Evolutionary conservation across 2,888 invertebrate genomes (phyloP).

Genomic region (Nebria brevicollis): DNA sequence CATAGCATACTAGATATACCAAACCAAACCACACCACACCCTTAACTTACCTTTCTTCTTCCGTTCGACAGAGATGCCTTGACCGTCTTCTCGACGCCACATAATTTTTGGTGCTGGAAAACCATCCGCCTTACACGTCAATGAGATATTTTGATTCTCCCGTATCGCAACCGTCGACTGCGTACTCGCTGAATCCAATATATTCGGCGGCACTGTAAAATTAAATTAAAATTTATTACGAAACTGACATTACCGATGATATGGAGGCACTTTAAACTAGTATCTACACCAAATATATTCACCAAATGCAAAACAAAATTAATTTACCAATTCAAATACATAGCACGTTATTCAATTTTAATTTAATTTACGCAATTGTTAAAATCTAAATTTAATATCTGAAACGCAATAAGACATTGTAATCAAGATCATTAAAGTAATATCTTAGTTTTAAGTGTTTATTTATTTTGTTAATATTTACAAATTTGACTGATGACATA

Average conservation of each 20-base stretch:
- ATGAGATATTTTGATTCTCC: slow-evolving; percentile 93
- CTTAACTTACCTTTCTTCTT: slow-evolving; percentile 81
- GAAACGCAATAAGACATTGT: too few species aligned
- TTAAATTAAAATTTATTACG: neutral
- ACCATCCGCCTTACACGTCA: slow-evolving; percentile 91
- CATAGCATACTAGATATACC: slow-evolving; percentile 29
- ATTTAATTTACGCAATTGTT: too few species aligned
- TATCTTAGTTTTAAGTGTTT: too few species aligned
- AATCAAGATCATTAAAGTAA: too few species aligned
- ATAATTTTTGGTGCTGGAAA: slow-evolving; percentile 92
- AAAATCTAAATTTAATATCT: too few species aligned
- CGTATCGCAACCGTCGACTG: slow-evolving; percentile 91
- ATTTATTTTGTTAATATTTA: too few species aligned
- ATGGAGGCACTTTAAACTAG: too few species aligned
- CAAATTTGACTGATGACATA: too few species aligned
- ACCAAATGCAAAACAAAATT: too few species aligned
- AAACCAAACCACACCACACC: slow-evolving; percentile 31
- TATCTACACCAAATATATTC: too few species aligned
- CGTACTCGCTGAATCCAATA: slow-evolving; percentile 89
- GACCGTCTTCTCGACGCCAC: slow-evolving; percentile 93
- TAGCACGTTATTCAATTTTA: too few species aligned
- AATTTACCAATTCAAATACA: too few species aligned
- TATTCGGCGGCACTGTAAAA: slow-evolving; percentile 87
- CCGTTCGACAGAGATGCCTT: slow-evolving; percentile 84
- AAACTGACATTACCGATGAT: neutral